Conservation (phyloP, 2,113 vertebrate species). For the Xiphias gladius region DNA sequence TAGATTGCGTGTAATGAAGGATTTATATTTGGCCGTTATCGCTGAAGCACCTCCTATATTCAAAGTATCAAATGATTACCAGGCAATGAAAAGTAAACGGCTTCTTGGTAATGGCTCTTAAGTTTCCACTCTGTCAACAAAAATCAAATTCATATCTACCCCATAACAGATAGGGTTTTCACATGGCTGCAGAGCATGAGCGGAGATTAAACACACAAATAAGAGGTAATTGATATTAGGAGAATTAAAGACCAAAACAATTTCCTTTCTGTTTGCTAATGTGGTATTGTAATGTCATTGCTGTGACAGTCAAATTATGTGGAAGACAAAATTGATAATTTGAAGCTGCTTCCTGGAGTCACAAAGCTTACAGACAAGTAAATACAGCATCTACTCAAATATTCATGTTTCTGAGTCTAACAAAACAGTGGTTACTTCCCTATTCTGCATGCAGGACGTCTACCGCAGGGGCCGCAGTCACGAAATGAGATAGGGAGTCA, state of each 20-base stretch:
- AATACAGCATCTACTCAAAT: conserved; percentile 31
- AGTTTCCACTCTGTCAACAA: conserved; percentile 44
- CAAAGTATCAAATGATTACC: conserved; percentile 66
- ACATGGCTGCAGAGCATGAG: conserved; percentile 27
- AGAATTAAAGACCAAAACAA: conserved; percentile 42
- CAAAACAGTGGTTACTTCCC: conserved; percentile 23
- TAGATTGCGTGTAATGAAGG: conserved; percentile 60
- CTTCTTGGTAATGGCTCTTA: conserved; percentile 57
- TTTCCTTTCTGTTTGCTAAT: conserved; percentile 29
- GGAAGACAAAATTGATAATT: conserved; percentile 20
- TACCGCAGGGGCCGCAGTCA: conserved; percentile 5
- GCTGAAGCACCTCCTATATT: conserved; percentile 55
- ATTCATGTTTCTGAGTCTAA: conserved; percentile 40
- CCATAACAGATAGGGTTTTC: conserved; percentile 37
- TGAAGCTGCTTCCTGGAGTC: conserved; percentile 12
- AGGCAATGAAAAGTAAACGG: conserved; percentile 57
- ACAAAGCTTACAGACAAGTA: not conserved
- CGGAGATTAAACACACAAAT: conserved; percentile 50
- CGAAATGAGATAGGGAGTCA: conserved; percentile 41
- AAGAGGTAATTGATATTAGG: conserved; percentile 33
- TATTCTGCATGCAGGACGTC: conserved; percentile 17
- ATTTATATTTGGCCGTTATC: conserved; percentile 65
- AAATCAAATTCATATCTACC: conserved; percentile 42
- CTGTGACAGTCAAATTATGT: conserved; percentile 27
- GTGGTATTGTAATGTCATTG: conserved; percentile 12